These are phyloP conservation scores for Lepus americanus DNA, from an alignment of 2,113 vertebrate species.

Conservation along the genomic window DNA sequence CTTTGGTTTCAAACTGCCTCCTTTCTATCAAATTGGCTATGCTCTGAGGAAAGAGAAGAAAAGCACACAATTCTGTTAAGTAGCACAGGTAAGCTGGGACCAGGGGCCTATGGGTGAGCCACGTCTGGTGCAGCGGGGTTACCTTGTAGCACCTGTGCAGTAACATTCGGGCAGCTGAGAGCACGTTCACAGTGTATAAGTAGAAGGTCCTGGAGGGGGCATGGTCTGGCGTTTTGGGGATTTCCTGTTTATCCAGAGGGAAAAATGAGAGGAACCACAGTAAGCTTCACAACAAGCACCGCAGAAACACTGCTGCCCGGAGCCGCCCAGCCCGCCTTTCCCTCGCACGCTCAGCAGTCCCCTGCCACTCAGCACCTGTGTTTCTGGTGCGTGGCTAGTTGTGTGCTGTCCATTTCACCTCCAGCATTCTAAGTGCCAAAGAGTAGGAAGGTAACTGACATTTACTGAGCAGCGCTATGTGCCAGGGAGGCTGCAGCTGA, in stretches of 20 bases:
- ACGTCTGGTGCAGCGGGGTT: neutral
- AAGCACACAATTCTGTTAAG: neutral
- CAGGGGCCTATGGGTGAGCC: accelerated
- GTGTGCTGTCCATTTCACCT: neutral
- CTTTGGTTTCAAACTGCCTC: slow-evolving; percentile 93
- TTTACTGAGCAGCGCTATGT: neutral
- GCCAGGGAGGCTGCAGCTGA: neutral
- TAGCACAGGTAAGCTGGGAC: neutral
- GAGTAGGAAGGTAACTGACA: slow-evolving; percentile 43
- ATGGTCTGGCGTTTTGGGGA: slow-evolving; percentile 96
- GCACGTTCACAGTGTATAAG: slow-evolving; percentile 94
- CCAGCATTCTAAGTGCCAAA: neutral
- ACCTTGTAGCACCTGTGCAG: slow-evolving; percentile 96
- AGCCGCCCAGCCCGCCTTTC: neutral
- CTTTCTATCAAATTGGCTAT: slow-evolving; percentile 95
- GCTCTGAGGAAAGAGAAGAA: slow-evolving; percentile 87
- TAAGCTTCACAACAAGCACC: slow-evolving; percentile 26
- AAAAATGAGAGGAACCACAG: slow-evolving; percentile 8
- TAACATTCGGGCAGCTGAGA: slow-evolving; percentile 91
- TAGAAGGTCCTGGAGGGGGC: slow-evolving; percentile 97
- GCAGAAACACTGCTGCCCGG: neutral
- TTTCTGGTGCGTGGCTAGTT: neutral
- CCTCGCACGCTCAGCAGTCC: neutral
- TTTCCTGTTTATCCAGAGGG: slow-evolving; percentile 89
- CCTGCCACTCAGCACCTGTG: neutral